These are phyloP conservation scores for Heteropelma amictum DNA, from an alignment of 2,888 invertebrate species.

Conservation along the genomic window DNA sequence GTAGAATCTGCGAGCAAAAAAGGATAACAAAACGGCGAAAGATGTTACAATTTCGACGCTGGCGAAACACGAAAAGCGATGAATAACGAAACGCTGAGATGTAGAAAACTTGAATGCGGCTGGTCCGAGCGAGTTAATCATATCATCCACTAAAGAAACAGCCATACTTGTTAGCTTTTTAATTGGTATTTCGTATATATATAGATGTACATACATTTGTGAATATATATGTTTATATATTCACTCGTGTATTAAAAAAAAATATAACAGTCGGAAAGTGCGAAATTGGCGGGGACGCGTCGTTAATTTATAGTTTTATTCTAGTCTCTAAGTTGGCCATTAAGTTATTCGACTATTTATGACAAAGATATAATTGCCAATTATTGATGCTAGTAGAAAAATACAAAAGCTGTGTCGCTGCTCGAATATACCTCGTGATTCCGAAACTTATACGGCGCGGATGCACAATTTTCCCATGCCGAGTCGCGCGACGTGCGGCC, in stretches of 20 bases:
- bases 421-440: constrained; percentile 66
- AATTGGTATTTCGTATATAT: constrained; percentile 53
- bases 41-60: constrained; percentile 30
- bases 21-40: constrained; percentile 13
- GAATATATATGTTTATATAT: constrained; percentile 24
- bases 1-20: neutral
- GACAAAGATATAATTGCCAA: constrained; percentile 63
- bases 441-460: constrained; percentile 36
- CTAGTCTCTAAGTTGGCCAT: constrained; percentile 60
- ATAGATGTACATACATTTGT: constrained; percentile 31
- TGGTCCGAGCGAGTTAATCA: constrained; percentile 59
- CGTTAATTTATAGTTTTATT: constrained; percentile 58
- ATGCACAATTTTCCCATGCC: neutral
- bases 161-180: constrained; percentile 50
- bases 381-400: constrained; percentile 58
- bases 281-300: constrained; percentile 48
- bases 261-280: constrained; percentile 31
- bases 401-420: constrained; percentile 59
- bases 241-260: neutral
- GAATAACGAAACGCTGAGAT: constrained; percentile 45
- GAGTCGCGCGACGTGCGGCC: neutral
- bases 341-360: constrained; percentile 56
- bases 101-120: constrained; percentile 56
- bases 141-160: constrained; percentile 52
- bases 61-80: constrained; percentile 14